phyloP scores from a whole-genome alignment of 2,797 vertebrate genomes.

The Pseudopleuronectes americanus region DNA sequence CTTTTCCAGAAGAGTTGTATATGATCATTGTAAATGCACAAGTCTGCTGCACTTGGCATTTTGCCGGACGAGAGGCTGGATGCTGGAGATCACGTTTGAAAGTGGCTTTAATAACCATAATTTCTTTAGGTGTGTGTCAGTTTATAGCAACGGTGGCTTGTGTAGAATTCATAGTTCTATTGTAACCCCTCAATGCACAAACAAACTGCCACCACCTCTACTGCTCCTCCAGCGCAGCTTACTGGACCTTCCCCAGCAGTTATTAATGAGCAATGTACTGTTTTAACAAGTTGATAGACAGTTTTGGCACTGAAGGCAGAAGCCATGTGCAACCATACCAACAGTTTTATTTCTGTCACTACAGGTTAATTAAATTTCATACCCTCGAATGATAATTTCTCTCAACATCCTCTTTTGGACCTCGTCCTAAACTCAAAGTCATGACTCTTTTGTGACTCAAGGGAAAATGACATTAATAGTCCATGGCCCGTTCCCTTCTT shows the following conservation, averaged over 20 bases:
- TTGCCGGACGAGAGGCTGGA: too few relatives aligned
- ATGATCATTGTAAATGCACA: too few relatives aligned
- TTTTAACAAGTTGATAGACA: neutral
- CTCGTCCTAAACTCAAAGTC: conserved; percentile 43
- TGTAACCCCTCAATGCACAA: neutral
- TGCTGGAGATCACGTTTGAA: too few relatives aligned
- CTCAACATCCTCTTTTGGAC: conserved; percentile 29
- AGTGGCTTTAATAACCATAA: too few relatives aligned
- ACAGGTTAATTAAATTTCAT: conserved; percentile 40
- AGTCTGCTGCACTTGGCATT: too few relatives aligned
- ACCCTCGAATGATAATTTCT: conserved; percentile 27
- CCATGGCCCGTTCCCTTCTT: conserved; percentile 36
- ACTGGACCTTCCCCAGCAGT: neutral
- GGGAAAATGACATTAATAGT: conserved; percentile 57
- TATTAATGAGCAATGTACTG: conserved; percentile 10
- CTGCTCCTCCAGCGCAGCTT: neutral
- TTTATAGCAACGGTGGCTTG: neutral
- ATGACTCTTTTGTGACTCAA: conserved; percentile 49
- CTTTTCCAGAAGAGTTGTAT: too few relatives aligned
- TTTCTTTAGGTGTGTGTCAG: neutral
- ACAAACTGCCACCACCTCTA: neutral
- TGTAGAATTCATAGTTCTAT: neutral
- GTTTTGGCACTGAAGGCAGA: neutral
- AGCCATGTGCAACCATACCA: conserved; percentile 18
- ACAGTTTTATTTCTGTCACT: conserved; percentile 38